phyloP scores from a whole-genome alignment of 2,888 invertebrate genomes.

The Agapostemon virescens region DNA sequence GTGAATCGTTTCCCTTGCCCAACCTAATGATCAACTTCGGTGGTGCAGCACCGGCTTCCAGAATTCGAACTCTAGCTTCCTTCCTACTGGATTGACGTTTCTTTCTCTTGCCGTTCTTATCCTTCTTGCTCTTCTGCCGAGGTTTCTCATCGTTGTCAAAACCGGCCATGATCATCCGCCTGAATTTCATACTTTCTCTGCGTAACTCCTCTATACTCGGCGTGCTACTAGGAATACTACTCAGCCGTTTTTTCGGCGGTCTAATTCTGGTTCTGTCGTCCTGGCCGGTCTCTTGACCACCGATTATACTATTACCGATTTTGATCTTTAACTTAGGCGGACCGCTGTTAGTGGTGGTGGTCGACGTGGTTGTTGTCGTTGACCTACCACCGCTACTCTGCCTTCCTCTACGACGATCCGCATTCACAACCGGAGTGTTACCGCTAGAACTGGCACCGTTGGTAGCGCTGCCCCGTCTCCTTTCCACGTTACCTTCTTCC shows the following conservation, averaged over 20 bases:
- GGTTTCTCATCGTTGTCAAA: conserved; percentile 87
- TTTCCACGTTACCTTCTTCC: conserved; percentile 76
- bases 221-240: conserved; percentile 82
- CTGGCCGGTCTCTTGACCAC: conserved; percentile 81
- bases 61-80: conserved; percentile 82
- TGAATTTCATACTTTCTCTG: conserved; percentile 93
- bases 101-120: conserved; percentile 83
- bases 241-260: conserved; percentile 91
- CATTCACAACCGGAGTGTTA: conserved; percentile 70
- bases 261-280: conserved; percentile 79
- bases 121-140: conserved; percentile 80
- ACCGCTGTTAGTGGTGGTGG: conserved; percentile 76
- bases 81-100: conserved; percentile 81
- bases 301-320: conserved; percentile 84
- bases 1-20: conserved; percentile 76
- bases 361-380: conserved; percentile 75
- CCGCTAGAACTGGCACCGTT: conserved; percentile 53
- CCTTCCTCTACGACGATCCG: conserved; percentile 76
- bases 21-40: conserved; percentile 91
- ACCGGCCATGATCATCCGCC: conserved; percentile 91
- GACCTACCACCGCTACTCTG: conserved; percentile 72
- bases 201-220: conserved; percentile 91
- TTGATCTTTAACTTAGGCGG: conserved; percentile 89
- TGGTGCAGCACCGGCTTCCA: conserved; percentile 83
- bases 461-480: conserved; percentile 74